Conservation (phyloP, 2,797 vertebrate genomes). For the Premnoplex brunnescens region DNA sequence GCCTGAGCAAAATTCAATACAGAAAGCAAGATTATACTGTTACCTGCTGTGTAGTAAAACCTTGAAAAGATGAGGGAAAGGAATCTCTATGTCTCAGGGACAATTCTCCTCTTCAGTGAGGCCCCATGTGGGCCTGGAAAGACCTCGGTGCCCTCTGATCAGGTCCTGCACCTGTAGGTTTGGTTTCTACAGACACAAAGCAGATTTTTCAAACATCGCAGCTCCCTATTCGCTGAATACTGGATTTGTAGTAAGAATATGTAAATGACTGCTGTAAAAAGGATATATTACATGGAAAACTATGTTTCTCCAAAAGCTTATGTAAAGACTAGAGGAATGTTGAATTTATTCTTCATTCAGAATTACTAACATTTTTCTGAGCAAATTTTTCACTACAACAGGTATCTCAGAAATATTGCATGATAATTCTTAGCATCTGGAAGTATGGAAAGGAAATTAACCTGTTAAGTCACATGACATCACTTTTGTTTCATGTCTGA, state of each 20-base stretch:
- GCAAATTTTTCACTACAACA: background rate
- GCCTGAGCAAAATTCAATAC: background rate
- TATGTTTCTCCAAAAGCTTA: background rate
- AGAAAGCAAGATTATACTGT: constrained; percentile 4
- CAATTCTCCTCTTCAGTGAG: background rate
- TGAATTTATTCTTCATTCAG: background rate
- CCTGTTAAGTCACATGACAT: background rate
- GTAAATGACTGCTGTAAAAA: background rate
- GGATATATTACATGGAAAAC: background rate
- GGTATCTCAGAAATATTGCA: background rate
- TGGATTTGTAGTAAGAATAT: background rate
- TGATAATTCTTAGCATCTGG: background rate
- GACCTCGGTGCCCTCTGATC: background rate
- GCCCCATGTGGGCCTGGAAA: background rate
- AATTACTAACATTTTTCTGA: background rate
- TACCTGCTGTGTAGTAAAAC: background rate
- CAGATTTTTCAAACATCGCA: background rate
- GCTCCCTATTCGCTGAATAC: rapidly evolving
- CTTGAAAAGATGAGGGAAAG: background rate
- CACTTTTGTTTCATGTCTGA: background rate
- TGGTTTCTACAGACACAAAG: background rate
- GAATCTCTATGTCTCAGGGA: background rate
- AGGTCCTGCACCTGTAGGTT: background rate
- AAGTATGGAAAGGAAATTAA: constrained; percentile 8
- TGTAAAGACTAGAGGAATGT: background rate